A percentile compares a stretch with the other conserved stretches of the same genome.
phyloP scores from a whole-genome alignment of 1,140 invertebrate species.

The Drosophila saltans region DNA sequence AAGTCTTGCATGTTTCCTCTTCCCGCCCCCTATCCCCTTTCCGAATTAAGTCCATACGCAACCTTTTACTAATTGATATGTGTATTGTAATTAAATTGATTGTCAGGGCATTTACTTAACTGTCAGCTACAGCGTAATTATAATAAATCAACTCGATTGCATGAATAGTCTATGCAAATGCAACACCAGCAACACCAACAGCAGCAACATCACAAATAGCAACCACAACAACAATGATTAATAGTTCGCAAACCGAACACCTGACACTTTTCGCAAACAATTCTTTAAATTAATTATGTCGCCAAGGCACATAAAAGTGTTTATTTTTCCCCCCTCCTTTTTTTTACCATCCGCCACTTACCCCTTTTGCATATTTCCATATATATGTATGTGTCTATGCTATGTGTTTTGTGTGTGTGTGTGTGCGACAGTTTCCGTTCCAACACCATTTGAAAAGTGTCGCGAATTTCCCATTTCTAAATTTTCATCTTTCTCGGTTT shows the following conservation, averaged over 20 bases:
- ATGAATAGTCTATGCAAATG: constrained; percentile 65
- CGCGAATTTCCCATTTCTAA: not conserved
- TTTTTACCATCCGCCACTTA: not conserved
- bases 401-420: not conserved
- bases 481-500: not conserved
- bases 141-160: constrained; percentile 77
- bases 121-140: constrained; percentile 77
- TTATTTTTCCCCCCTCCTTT: not conserved
- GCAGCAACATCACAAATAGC: not conserved
- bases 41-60: not conserved
- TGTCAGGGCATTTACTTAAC: constrained; percentile 30
- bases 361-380: not conserved
- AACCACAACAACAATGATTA: constrained; percentile 52
- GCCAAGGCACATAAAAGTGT: constrained; percentile 21
- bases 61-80: constrained; percentile 10
- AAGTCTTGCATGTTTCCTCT: not conserved
- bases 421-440: not conserved
- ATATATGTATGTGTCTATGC: not conserved
- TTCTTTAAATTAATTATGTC: constrained; percentile 78
- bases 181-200: constrained; percentile 22
- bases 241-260: constrained; percentile 61
- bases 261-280: constrained; percentile 78
- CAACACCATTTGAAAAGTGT: constrained; percentile 6
- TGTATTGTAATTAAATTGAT: constrained; percentile 19
- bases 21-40: not conserved